phyloP scores from a whole-genome alignment of 2,113 vertebrate species.

The Electrona antarctica region DNA sequence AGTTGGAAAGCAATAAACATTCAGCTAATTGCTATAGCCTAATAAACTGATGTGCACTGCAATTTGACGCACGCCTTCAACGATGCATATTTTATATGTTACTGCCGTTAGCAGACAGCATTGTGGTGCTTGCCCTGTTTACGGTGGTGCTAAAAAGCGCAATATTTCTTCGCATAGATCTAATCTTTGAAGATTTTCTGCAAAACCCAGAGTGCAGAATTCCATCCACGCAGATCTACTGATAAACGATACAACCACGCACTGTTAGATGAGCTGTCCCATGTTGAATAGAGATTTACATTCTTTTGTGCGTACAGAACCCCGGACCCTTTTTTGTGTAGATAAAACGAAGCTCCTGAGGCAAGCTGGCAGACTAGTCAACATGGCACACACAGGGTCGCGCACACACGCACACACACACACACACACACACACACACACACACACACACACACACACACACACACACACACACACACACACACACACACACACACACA shows the following conservation, averaged over 20 bases:
- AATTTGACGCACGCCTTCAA: background rate
- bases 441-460: no score
- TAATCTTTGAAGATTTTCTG: background rate
- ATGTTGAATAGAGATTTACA: background rate
- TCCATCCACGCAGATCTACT: background rate
- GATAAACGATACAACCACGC: background rate
- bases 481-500: no score
- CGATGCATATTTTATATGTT: no score
- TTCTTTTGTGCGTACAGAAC: constrained; percentile 14
- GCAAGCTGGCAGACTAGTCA: background rate
- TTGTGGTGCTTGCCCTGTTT: background rate
- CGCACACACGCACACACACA: no score
- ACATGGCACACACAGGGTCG: background rate
- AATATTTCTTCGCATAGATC: background rate
- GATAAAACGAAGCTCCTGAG: constrained; percentile 36
- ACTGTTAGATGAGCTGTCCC: no score
- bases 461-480: no score
- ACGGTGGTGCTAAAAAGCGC: background rate
- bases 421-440: no score
- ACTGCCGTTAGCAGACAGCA: background rate
- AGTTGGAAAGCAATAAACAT: background rate
- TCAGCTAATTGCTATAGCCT: constrained; percentile 7
- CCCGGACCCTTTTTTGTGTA: constrained; percentile 1
- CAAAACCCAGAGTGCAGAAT: background rate
- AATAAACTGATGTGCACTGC: background rate